Evolutionary conservation across 2,113 vertebrate species (phyloP), one percentile per base, ranked within the genome.

Genomic region (Kryptolebias marmoratus): DNA sequence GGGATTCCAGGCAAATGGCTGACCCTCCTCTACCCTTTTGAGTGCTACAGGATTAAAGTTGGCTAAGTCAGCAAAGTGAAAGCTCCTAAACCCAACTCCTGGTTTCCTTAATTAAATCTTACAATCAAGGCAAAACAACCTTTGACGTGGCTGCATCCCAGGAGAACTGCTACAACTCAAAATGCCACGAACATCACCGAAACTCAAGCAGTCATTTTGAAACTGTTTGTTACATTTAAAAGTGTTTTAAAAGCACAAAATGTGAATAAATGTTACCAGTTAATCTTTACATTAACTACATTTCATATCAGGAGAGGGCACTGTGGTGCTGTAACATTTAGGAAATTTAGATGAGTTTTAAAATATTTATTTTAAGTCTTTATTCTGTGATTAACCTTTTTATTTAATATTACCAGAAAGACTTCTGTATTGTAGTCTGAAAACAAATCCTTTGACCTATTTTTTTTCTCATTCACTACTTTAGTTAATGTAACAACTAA

Each of bases 101-200:
- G 81, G 83, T 81, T 61, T 82, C 78, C 80, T 75, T 89, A 88
- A 90, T 92, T 92, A 90, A 90, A 89, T 83, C 71, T 71, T 86
- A 84, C 70, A 85, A 77, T 80, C 74, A 81, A 85, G 75, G 84
- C 80, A 82, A 87, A 22, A 87, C 55, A 82, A 87, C 86, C 77
- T 79, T 83, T 88, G 81, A 83, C 82, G 77, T 60, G 52, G 10
- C 5, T 62, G 70, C 58, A 64, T 82, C 75, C 75, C 58, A 18
- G 56, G 81, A 84, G 79, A 83, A 71, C 70, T 11, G 1, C 75
- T 74, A 45, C 77, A 66, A 52, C 68, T 81, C 53, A 78, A 87
- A 85, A 79, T 81, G 62, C 52, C 14, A 30, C 61, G 10, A 27
- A 53, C 9, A 53, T n/a, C 32, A 57, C 8, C 32, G 5, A 57